Percentiles rank a stretch among this genome's conserved stretches.
These are phyloP conservation scores for Yoshiicerus persimilis DNA, from an alignment of 1,140 invertebrate genomes.

Conservation along the genomic window DNA sequence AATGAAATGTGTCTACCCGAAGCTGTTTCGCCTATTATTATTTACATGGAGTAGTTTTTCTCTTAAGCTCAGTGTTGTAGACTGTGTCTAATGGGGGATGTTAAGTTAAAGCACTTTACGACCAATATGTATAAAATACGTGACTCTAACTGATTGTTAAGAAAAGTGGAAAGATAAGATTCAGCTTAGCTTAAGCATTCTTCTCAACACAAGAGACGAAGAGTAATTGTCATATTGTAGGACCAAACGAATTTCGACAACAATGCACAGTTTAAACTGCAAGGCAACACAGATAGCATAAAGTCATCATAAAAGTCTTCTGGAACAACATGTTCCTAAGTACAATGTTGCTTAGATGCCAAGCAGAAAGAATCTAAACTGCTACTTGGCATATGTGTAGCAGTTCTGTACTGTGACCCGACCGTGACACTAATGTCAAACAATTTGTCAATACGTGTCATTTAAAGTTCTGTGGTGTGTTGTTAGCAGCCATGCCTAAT, in stretches of 20 bases:
- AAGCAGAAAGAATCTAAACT: background rate
- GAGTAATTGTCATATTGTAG: background rate
- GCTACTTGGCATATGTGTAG: background rate
- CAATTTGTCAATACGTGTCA: too few species aligned
- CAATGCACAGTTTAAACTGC: background rate
- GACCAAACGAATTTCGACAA: background rate
- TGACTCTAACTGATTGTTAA: background rate
- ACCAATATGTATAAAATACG: background rate
- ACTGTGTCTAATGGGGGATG: background rate
- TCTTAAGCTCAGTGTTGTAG: background rate
- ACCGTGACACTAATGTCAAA: too few species aligned
- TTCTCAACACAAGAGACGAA: background rate
- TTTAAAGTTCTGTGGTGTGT: too few species aligned
- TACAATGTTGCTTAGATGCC: background rate
- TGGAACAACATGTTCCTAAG: background rate
- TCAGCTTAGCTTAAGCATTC: background rate
- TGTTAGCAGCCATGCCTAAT: too few species aligned
- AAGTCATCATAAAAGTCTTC: background rate
- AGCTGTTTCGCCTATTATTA: background rate
- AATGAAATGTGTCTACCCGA: background rate
- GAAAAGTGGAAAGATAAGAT: background rate
- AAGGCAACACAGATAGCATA: background rate
- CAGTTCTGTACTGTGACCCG: too few species aligned
- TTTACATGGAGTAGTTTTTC: too few species aligned
- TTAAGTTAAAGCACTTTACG: background rate